Evolutionary conservation across 1,140 invertebrate genomes (phyloP).

Genomic region (Melanaphis sacchari): DNA sequence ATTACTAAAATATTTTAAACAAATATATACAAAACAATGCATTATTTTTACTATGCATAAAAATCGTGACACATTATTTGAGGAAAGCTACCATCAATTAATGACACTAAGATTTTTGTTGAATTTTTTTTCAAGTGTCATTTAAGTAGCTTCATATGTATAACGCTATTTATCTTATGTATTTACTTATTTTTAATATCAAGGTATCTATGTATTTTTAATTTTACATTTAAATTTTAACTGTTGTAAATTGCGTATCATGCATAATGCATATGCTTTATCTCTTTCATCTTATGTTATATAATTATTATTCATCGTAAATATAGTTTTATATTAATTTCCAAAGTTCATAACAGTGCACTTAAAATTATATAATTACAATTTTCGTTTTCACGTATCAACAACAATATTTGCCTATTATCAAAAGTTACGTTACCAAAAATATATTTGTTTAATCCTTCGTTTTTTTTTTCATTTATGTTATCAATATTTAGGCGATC

Average conservation of each 20-base stretch:
- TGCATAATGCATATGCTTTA: not conserved
- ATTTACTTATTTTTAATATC: not conserved
- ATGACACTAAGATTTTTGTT: not conserved
- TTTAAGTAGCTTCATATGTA: not conserved
- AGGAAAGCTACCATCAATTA: not conserved
- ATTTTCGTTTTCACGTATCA: not conserved
- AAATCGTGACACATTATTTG: not conserved
- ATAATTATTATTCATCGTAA: not conserved
- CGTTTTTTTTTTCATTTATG: not conserved
- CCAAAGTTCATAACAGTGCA: not conserved
- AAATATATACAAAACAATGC: too few species aligned
- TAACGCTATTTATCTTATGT: not conserved
- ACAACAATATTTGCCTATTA: not conserved
- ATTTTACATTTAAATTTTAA: not conserved
- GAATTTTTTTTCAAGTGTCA: not conserved
- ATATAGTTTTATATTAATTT: not conserved
- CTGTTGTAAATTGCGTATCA: not conserved
- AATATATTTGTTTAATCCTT: not conserved
- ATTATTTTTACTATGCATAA: not conserved
- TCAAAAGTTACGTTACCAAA: not conserved
- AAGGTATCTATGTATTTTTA: not conserved
- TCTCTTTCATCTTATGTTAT: not conserved
- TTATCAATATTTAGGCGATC: not conserved
- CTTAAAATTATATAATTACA: not conserved
- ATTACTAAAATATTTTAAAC: too few species aligned